Evolutionary conservation across 2,113 vertebrate species (phyloP), one percentile per base, ranked within the genome.

Genomic region (Trachemys scripta): DNA sequence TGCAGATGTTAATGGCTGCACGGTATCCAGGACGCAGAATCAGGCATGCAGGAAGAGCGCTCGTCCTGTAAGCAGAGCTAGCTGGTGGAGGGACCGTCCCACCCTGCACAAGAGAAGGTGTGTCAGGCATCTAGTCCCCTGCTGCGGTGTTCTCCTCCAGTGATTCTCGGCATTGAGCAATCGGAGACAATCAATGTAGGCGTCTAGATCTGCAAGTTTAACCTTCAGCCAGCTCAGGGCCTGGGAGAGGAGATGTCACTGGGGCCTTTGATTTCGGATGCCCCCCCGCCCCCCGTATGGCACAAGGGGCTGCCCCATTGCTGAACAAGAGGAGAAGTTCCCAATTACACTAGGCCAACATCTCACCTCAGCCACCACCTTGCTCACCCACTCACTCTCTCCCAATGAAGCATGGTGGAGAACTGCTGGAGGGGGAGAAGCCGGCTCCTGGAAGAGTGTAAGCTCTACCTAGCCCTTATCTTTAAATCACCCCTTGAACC

Each of bases 1-100:
- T 6, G 59, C 1, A 0, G 0, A 6, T 69, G 62, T 45, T 2
- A 29, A 27, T 5, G 6, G 35, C 29, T n/a, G n/a, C n/a, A n/a
- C n/a, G n/a, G n/a, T n/a, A n/a, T n/a, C n/a, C n/a, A n/a, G n/a
- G n/a, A n/a, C n/a, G n/a, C n/a, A n/a, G n/a, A n/a, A 8, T n/a
- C 65, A 38, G 65, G 65, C n/a, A 35, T 25, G 51, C 35, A 31
- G 13, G 50, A n/a, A 53, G 20, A 38, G 17, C 20, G 50, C 27
- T 6, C 13, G 13, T 56, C 25, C 56, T 16, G 38, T 42, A 14
- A 83, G 50, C 31, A 11, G 80, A 5, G 25, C 19, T 59, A 45
- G 35, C 20, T n/a, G 45, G 75, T 8, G 14, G 8, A 59, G 42
- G 45, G 53, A 42, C 45, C 13, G 3, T 29, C 24, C 45, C 47